Evolutionary conservation across 2,797 vertebrate species (phyloP).

Genomic region (Etheostoma perlongum): DNA sequence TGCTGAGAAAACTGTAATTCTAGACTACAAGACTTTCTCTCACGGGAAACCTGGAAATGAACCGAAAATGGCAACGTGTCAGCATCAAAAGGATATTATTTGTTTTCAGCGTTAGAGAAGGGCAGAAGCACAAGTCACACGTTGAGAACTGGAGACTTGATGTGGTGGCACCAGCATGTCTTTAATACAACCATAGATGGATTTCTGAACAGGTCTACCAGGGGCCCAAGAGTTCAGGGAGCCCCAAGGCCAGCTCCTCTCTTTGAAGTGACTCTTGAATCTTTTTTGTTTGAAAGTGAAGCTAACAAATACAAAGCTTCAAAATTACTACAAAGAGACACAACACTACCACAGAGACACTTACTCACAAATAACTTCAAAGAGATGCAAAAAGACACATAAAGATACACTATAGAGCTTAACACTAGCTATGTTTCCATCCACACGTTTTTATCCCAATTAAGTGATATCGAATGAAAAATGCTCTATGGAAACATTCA

Average conservation of each 20-base stretch:
- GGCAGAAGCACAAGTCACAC: conserved; percentile 16
- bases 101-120: conserved; percentile 54
- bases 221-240: neutral
- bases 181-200: conserved; percentile 6
- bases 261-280: neutral
- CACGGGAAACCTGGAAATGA: conserved; percentile 46
- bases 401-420: neutral
- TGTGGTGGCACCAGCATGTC: conserved; percentile 25
- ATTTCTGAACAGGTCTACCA: conserved; percentile 2
- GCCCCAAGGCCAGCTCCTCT: neutral
- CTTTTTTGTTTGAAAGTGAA: too few species aligned
- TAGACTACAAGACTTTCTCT: conserved; percentile 45
- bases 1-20: conserved; percentile 46
- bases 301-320: neutral
- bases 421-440: too few species aligned
- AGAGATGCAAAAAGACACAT: neutral
- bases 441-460: too few species aligned
- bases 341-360: too few species aligned
- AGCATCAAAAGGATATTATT: conserved; percentile 57
- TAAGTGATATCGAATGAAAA: too few species aligned
- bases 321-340: conserved; percentile 3
- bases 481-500: too few species aligned
- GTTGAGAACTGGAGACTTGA: conserved; percentile 28
- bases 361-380: neutral
- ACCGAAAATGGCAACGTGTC: conserved; percentile 43